phyloP scores from a whole-genome alignment of 2,797 vertebrate genomes.

The Rhinophrynus dorsalis region DNA sequence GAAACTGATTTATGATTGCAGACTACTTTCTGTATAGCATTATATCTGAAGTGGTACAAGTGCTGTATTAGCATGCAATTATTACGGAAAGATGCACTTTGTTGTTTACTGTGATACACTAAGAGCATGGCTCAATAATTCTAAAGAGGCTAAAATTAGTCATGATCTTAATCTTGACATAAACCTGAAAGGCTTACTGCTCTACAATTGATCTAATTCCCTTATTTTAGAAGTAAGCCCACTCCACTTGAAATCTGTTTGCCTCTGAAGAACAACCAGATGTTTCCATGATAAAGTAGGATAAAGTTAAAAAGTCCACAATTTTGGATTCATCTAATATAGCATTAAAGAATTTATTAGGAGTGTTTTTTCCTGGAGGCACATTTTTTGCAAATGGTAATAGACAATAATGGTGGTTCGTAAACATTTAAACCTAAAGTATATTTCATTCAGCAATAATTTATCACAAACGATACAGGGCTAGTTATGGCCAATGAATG shows the following conservation, averaged over 20 bases:
- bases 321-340: no score
- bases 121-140: slow-evolving; percentile 6
- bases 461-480: no score
- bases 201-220: slow-evolving; percentile 26
- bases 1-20: neutral
- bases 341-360: no score
- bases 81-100: slow-evolving; percentile 21
- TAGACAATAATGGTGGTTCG: no score
- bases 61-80: slow-evolving; percentile 29
- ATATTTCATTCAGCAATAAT: no score
- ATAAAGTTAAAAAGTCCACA: neutral
- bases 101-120: slow-evolving; percentile 24
- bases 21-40: neutral
- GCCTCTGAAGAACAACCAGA: slow-evolving; percentile 34
- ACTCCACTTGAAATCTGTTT: slow-evolving; percentile 30
- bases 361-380: no score
- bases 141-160: slow-evolving; percentile 25
- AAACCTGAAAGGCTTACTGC: slow-evolving; percentile 21
- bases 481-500: no score
- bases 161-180: slow-evolving; percentile 35
- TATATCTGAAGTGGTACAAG: slow-evolving; percentile 1
- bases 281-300: neutral
- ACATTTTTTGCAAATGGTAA: no score
- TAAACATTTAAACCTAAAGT: no score
- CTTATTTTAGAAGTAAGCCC: slow-evolving; percentile 9